Conservation (phyloP, 2,797 vertebrate genomes). For the Siniperca obscura region DNA sequence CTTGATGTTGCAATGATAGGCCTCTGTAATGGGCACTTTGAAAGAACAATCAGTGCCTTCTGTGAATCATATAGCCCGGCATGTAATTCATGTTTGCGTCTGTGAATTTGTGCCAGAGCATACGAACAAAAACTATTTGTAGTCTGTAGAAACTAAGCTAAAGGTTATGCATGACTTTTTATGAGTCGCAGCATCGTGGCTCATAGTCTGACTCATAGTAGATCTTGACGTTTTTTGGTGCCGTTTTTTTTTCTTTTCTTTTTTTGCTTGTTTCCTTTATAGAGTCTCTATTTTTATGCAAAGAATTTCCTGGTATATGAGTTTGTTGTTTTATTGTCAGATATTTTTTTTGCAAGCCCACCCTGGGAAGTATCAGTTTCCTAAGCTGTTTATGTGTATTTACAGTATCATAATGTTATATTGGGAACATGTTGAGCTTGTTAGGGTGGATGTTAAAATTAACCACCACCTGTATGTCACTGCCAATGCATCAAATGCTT, state of each 20-base stretch:
- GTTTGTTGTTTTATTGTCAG: slow-evolving; percentile 57
- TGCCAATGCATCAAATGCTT: slow-evolving; percentile 23
- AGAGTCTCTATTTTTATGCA: slow-evolving; percentile 51
- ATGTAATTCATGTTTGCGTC: slow-evolving; percentile 82
- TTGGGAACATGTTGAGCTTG: slow-evolving; percentile 41
- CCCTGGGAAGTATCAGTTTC: slow-evolving; percentile 30
- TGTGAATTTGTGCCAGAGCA: slow-evolving; percentile 76
- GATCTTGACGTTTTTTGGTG: slow-evolving; percentile 36
- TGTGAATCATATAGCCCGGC: slow-evolving; percentile 80
- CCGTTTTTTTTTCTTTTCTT: slow-evolving; percentile 27
- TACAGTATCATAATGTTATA: slow-evolving; percentile 41
- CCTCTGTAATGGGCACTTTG: slow-evolving; percentile 85
- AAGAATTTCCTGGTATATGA: slow-evolving; percentile 53
- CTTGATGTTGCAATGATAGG: slow-evolving; percentile 86
- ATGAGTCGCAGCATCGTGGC: slow-evolving; percentile 40
- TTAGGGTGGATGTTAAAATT: slow-evolving; percentile 34
- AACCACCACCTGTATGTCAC: slow-evolving; percentile 35
- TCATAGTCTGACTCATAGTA: slow-evolving; percentile 56
- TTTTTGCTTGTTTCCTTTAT: slow-evolving; percentile 28
- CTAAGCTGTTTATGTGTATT: slow-evolving; percentile 48
- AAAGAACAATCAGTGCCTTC: slow-evolving; percentile 80
- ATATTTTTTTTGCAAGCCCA: slow-evolving; percentile 35
- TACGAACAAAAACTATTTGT: slow-evolving; percentile 75
- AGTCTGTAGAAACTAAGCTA: slow-evolving; percentile 61
- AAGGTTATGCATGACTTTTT: slow-evolving; percentile 57